These are phyloP conservation scores for Geococcyx californianus DNA, from an alignment of 2,113 vertebrate species.

Conservation along the genomic window DNA sequence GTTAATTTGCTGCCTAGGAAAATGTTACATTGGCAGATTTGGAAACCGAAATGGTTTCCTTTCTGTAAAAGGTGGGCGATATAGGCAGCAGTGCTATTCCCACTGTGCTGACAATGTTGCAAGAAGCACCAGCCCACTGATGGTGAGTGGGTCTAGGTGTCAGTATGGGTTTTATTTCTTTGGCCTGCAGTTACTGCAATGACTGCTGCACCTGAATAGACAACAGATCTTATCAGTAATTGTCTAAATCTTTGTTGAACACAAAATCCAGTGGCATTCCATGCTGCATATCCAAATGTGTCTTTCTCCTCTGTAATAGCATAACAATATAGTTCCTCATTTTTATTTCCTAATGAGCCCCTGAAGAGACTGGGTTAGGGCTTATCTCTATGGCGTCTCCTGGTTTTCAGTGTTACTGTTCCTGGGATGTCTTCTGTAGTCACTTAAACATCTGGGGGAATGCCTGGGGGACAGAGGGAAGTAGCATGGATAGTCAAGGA, in stretches of 20 bases:
- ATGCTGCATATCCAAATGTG: background rate
- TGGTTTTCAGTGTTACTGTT: background rate
- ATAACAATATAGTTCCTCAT: background rate
- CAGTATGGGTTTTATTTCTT: background rate
- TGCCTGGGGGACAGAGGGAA: background rate
- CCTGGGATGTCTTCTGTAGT: background rate
- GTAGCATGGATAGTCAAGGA: background rate
- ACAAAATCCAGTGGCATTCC: background rate
- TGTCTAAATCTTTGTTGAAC: background rate
- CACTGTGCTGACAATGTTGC: background rate
- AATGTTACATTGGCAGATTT: background rate
- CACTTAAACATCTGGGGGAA: background rate
- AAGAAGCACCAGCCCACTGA: background rate
- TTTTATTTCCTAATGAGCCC: background rate
- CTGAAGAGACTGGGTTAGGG: background rate
- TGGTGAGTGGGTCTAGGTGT: background rate
- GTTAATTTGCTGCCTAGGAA: background rate
- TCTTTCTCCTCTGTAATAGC: background rate
- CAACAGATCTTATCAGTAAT: background rate
- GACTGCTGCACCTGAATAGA: background rate
- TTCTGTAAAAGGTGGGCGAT: background rate
- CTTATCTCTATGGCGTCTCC: background rate
- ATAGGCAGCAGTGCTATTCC: background rate
- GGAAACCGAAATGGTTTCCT: background rate
- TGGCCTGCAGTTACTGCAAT: background rate